phyloP scores from a whole-genome alignment of 2,113 vertebrate species.

The Amphiprion ocellaris region DNA sequence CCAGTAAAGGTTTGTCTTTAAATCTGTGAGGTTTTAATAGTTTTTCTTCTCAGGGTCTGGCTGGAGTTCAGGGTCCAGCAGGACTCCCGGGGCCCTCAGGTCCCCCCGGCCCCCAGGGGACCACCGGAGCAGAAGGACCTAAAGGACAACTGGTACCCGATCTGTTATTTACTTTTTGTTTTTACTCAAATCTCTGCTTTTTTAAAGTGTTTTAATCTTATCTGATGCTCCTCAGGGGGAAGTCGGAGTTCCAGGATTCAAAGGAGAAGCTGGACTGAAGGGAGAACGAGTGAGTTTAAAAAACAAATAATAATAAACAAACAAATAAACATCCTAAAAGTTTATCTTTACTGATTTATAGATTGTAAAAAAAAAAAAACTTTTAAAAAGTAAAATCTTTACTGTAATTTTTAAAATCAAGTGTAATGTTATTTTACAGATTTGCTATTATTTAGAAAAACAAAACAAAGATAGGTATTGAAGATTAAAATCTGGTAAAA shows the following conservation, averaged over 20 bases:
- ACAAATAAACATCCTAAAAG: not conserved
- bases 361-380: too few species aligned
- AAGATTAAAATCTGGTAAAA: too few species aligned
- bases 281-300: slow-evolving; percentile 90
- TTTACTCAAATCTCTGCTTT: not conserved
- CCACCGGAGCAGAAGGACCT: slow-evolving; percentile 90
- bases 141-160: slow-evolving; percentile 92
- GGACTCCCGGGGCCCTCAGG: slow-evolving; percentile 90
- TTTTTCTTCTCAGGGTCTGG: slow-evolving; percentile 84
- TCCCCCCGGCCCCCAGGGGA: slow-evolving; percentile 94
- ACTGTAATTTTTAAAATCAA: too few species aligned
- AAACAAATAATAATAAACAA: too few species aligned
- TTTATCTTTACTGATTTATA: not conserved
- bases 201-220: not conserved
- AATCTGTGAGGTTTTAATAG: not conserved
- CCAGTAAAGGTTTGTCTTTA: too few species aligned
- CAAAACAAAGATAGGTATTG: too few species aligned
- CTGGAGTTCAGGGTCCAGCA: slow-evolving; percentile 88
- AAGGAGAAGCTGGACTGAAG: slow-evolving; percentile 96
- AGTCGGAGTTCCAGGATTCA: slow-evolving; percentile 90
- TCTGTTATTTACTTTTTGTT: not conserved
- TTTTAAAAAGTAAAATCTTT: too few species aligned
- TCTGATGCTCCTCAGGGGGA: slow-evolving; percentile 87
- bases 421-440: too few species aligned
- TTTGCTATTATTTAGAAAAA: too few species aligned